Percentiles rank a stretch among this genome's conserved stretches.
These are phyloP conservation scores for Leptopilina syphax DNA, from an alignment of 2,888 invertebrate species.

Conservation along the genomic window DNA sequence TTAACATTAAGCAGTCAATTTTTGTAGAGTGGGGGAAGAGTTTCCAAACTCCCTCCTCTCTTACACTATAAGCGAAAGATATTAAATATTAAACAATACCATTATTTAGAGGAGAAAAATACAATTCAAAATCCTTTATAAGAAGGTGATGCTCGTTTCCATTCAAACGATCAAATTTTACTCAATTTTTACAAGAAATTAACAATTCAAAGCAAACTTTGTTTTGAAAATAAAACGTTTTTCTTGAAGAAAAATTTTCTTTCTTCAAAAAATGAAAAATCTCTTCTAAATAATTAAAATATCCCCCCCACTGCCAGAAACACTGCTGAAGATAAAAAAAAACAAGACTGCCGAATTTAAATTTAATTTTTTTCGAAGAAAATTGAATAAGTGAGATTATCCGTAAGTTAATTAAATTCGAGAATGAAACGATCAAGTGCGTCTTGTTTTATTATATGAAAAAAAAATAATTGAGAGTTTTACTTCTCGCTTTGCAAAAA, in stretches of 20 bases:
- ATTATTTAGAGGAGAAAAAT: background rate
- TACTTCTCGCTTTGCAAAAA: conserved; percentile 3
- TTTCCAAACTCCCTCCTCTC: background rate
- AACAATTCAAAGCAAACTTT: too few species aligned
- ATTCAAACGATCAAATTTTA: background rate
- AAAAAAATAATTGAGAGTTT: background rate
- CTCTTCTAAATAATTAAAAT: background rate
- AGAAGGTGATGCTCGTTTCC: background rate
- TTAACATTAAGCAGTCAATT: conserved; percentile 16
- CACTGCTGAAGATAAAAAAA: background rate
- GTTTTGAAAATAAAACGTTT: too few species aligned
- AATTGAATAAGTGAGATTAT: conserved; percentile 35
- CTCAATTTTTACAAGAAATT: too few species aligned
- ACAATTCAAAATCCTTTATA: background rate
- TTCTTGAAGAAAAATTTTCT: background rate
- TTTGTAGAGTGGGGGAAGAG: background rate
- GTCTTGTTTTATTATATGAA: conserved; percentile 31
- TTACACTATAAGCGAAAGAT: background rate
- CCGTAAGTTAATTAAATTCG: conserved; percentile 28
- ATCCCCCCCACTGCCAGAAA: conserved; percentile 6
- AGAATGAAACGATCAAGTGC: background rate
- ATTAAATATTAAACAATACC: background rate
- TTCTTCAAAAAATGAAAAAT: background rate
- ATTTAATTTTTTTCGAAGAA: conserved; percentile 27
- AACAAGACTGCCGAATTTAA: conserved; percentile 36